phyloP scores from a whole-genome alignment of 2,888 invertebrate genomes.

The Cryptus viduatorius region DNA sequence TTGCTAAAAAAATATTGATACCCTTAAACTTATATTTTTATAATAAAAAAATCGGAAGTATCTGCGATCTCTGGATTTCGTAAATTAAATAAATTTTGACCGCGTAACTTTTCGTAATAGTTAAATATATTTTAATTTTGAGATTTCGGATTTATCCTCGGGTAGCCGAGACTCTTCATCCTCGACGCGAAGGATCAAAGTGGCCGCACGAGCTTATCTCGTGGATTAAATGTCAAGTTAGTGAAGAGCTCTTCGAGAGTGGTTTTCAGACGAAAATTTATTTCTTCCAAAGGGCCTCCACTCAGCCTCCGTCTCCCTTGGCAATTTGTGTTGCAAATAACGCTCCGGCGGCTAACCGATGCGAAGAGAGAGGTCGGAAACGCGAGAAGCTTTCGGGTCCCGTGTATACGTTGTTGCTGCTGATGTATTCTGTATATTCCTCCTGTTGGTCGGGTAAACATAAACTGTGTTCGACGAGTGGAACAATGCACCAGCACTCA shows the following conservation, averaged over 20 bases:
- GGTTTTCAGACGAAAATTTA: constrained; percentile 40
- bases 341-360: constrained; percentile 37
- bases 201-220: constrained; percentile 41
- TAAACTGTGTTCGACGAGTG: constrained; percentile 43
- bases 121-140: not conserved
- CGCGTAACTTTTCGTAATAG: not conserved
- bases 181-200: not conserved
- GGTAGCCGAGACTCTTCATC: constrained; percentile 20
- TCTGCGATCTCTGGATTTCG: no score
- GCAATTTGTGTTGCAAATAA: constrained; percentile 60
- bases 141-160: not conserved
- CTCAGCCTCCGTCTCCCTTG: not conserved
- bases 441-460: constrained; percentile 39
- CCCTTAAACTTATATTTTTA: no score
- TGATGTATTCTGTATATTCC: not conserved
- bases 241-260: constrained; percentile 39
- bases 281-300: constrained; percentile 19
- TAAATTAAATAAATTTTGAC: no score
- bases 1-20: no score
- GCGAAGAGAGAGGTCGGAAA: constrained; percentile 4
- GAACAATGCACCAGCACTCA: constrained; percentile 43
- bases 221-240: constrained; percentile 47
- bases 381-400: constrained; percentile 4
- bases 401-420: constrained; percentile 1
- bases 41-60: no score